Percentiles rank a stretch among this genome's conserved stretches.
phyloP scores from a whole-genome alignment of 1,140 invertebrate genomes.

The Drosophila nebulosa region DNA sequence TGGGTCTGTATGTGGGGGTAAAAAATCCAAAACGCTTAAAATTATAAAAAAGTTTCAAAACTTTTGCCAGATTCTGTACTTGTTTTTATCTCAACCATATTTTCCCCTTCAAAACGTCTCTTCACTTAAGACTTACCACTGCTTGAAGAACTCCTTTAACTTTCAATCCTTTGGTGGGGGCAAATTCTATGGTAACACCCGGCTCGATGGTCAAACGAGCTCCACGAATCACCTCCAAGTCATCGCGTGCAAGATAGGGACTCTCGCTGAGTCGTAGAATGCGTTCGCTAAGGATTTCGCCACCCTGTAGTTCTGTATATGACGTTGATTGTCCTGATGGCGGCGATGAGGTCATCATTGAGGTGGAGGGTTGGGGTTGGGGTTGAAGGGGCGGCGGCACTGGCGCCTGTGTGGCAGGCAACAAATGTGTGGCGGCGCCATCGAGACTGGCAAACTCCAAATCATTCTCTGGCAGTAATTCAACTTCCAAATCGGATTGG shows the following conservation, averaged over 20 bases:
- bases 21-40: too few species aligned
- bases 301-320: slow-evolving; percentile 76
- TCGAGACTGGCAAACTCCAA: slow-evolving; percentile 78
- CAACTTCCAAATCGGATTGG: slow-evolving; percentile 41
- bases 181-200: slow-evolving; percentile 92
- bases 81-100: neutral
- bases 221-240: slow-evolving; percentile 89
- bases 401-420: slow-evolving; percentile 62
- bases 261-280: slow-evolving; percentile 83
- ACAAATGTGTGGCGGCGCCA: slow-evolving; percentile 67
- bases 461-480: slow-evolving; percentile 64
- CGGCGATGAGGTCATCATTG: slow-evolving; percentile 55
- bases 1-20: too few species aligned
- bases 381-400: slow-evolving; percentile 24
- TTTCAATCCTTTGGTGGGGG: slow-evolving; percentile 94
- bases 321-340: slow-evolving; percentile 15
- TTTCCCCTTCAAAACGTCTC: too few species aligned
- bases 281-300: slow-evolving; percentile 82
- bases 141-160: slow-evolving; percentile 92
- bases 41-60: too few species aligned
- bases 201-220: slow-evolving; percentile 91
- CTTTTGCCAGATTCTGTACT: too few species aligned
- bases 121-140: slow-evolving; percentile 85
- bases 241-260: slow-evolving; percentile 90
- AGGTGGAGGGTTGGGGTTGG: neutral